Base-by-base conservation (phyloP, 2,113 vertebrate species). In the Amblyornis subalaris region DNA sequence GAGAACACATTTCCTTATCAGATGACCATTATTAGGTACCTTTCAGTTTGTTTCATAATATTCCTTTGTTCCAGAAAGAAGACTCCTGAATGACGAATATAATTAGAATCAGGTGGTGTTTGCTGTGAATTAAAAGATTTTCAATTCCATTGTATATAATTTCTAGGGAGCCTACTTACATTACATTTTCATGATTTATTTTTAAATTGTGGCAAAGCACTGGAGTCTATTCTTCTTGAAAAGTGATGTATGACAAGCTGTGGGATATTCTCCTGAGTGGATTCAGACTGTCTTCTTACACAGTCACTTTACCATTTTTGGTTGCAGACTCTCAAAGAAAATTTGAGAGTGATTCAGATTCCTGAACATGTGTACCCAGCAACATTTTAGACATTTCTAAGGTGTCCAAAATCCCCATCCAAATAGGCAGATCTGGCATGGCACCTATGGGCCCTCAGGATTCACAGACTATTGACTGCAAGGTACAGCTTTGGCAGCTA, bases 41-140 rank as follows among this genome's bases (percentile, higher is more conserved):
- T 88, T 90, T 57, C 50, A 47, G 33, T 62, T 92, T 88, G 50
- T 86, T 58, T 92, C 47, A 77, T 66, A 77, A 88, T 76, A 76
- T 47, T 71, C 35, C 26, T 90, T 96, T 94, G 76, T 93, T 60
- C 29, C 60, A 90, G 51, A 71, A 60, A 66, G 67, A 93, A 84
- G 51, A 51, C 21, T 86, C 48, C n/a, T 88, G 64, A 92, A 91
- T 94, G 79, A 92, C 4, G 9, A 88, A 71, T 90, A 80, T 81
- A 81, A 80, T 92, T 86, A 88, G 19, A 51, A 84, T 77, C 72
- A 90, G 38, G 23, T 4, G 7, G 60, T 55, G 55, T 73, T 95
- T 72, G 64, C 38, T 81, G 35, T 82, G 88, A 89, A 94, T 88
- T 57, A 88, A 76, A 91, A 70, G 29, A 79, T 54, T 90, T 94